Percentiles rank a stretch among this genome's conserved stretches.
phyloP scores from a whole-genome alignment of 2,113 vertebrate species.

The Sinocyclocheilus anophthalmus region DNA sequence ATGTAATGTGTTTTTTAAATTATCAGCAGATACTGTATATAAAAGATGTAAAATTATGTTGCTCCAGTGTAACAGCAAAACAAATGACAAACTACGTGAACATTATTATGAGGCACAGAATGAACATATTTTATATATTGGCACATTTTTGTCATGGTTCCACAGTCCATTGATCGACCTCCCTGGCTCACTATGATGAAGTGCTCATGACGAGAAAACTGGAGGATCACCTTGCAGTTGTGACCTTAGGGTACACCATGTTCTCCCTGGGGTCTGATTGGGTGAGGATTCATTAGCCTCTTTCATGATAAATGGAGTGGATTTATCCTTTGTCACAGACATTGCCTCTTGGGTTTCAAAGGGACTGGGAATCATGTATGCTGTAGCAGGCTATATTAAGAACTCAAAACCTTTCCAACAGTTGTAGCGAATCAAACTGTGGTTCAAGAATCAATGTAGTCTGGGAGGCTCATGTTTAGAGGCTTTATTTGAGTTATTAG shows the following conservation, averaged over 20 bases:
- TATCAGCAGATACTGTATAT: neutral
- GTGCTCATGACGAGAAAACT: neutral
- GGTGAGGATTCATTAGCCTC: slow-evolving; percentile 19
- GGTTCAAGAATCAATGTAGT: neutral
- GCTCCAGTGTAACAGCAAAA: neutral
- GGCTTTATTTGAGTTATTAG: neutral
- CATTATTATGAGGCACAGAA: neutral
- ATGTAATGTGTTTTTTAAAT: neutral
- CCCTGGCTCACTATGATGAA: neutral
- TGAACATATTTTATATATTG: neutral
- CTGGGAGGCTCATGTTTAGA: neutral
- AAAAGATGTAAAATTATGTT: neutral
- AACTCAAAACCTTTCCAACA: neutral
- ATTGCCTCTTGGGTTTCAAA: neutral
- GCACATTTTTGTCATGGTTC: neutral
- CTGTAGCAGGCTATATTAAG: slow-evolving; percentile 21
- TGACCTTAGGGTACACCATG: slow-evolving; percentile 24
- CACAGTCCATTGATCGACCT: neutral
- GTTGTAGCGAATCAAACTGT: neutral
- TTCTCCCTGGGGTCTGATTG: slow-evolving; percentile 13
- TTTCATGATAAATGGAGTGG: slow-evolving; percentile 12
- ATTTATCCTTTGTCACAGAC: slow-evolving; percentile 8
- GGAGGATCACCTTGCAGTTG: slow-evolving; percentile 22
- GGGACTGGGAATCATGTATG: neutral
- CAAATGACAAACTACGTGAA: neutral